Evolutionary conservation across 2,888 invertebrate genomes (phyloP).

Genomic region (Limnephilus marmoratus): DNA sequence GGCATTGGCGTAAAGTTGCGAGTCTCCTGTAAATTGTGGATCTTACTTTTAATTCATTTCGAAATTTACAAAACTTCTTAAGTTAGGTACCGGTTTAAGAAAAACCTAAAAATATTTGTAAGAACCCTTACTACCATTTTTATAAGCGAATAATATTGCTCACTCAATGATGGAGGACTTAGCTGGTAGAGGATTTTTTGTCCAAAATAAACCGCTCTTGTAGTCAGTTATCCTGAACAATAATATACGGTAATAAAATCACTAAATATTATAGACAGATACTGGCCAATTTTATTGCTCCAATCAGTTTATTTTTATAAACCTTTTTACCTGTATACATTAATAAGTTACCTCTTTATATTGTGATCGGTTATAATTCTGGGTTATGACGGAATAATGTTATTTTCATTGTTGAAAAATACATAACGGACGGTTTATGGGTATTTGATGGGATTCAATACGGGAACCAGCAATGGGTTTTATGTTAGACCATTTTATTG

Average conservation of each 20-base stretch:
- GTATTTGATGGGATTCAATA: constrained; percentile 58
- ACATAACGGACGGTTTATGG: constrained; percentile 61
- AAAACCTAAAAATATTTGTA: too few species aligned
- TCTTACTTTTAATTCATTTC: too few species aligned
- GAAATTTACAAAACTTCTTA: too few species aligned
- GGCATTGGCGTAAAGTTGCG: too few species aligned
- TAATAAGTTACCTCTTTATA: constrained; percentile 21
- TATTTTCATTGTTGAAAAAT: constrained; percentile 63
- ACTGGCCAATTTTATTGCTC: background rate
- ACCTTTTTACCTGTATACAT: constrained; percentile 4
- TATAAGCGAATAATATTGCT: too few species aligned
- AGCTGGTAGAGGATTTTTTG: too few species aligned
- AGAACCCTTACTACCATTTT: too few species aligned
- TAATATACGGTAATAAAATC: background rate
- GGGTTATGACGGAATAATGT: constrained; percentile 58
- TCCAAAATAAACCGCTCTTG: too few species aligned
- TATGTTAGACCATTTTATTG: constrained; percentile 57
- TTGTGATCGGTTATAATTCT: constrained; percentile 54
- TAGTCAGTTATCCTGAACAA: too few species aligned
- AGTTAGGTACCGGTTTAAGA: too few species aligned
- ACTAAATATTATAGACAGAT: background rate
- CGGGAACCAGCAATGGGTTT: constrained; percentile 48
- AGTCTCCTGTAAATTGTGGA: too few species aligned
- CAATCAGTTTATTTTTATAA: background rate
- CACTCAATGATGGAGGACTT: too few species aligned